Conservation (phyloP, 2,797 vertebrate species). For the Sparidentex hasta region DNA sequence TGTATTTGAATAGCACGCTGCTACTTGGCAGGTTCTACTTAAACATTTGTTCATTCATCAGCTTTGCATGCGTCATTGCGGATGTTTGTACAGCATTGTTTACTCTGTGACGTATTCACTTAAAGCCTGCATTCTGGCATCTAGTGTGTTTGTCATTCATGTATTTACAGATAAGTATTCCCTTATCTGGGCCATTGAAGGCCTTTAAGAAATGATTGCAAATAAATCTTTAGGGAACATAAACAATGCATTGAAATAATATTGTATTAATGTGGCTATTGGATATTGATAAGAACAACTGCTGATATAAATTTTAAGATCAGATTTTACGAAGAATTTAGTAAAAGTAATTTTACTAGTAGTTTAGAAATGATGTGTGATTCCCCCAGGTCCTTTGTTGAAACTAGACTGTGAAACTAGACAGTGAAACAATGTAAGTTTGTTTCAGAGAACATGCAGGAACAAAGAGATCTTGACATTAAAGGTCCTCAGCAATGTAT, state of each 20-base stretch:
- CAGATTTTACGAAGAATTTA: not conserved
- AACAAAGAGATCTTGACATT: not conserved
- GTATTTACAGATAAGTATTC: conserved; percentile 25
- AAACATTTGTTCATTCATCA: conserved; percentile 31
- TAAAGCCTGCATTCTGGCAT: conserved; percentile 12
- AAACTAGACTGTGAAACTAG: not conserved
- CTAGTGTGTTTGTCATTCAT: not conserved
- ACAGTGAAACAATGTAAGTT: not conserved
- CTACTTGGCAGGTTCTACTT: conserved; percentile 10
- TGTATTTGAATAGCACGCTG: not conserved
- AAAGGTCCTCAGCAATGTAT: not conserved
- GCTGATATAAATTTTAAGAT: not conserved
- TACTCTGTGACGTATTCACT: conserved; percentile 28
- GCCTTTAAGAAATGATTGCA: not conserved
- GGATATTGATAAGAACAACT: not conserved
- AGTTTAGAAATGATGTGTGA: not conserved
- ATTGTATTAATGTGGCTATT: not conserved
- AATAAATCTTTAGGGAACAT: not conserved
- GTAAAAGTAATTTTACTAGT: too few relatives aligned
- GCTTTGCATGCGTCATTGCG: conserved; percentile 36
- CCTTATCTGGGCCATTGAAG: conserved; percentile 11
- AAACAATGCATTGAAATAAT: not conserved
- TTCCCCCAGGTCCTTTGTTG: not conserved
- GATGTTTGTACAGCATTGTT: conserved; percentile 43
- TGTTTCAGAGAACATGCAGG: not conserved